Percentiles rank a stretch among this genome's conserved stretches.
Conservation (phyloP, 2,888 invertebrate species). For the Netelia virgata region DNA sequence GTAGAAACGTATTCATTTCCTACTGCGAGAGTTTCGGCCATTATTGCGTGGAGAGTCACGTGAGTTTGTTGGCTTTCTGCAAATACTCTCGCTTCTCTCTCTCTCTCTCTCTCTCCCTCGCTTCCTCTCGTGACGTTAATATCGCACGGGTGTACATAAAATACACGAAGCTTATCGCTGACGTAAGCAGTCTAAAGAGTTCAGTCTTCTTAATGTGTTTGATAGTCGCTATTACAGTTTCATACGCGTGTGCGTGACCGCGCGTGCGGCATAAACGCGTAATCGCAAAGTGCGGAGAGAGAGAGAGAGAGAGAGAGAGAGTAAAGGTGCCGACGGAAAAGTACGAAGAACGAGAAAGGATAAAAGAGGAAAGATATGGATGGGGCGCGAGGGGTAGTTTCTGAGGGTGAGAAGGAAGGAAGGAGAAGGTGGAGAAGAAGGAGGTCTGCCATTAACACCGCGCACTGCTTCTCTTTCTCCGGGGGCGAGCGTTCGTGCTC, state of each 20-base stretch:
- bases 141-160: slow-evolving; percentile 29
- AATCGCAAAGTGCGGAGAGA: slow-evolving; percentile 23
- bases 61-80: slow-evolving; percentile 56
- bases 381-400: slow-evolving; percentile 62
- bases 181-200: slow-evolving; percentile 1
- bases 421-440: too few relatives aligned
- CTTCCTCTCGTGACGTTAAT: neutral
- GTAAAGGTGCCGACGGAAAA: slow-evolving; percentile 43
- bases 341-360: slow-evolving; percentile 31
- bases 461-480: neutral
- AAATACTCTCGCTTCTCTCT: slow-evolving; percentile 21
- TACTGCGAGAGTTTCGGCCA: slow-evolving; percentile 31
- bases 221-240: neutral
- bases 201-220: slow-evolving; percentile 17
- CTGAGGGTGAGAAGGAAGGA: slow-evolving; percentile 68
- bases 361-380: slow-evolving; percentile 47
- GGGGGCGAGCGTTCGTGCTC: slow-evolving; percentile 37
- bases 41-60: slow-evolving; percentile 44
- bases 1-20: slow-evolving; percentile 44
- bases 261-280: slow-evolving; percentile 6
- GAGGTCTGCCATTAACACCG: slow-evolving; percentile 78
- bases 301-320: slow-evolving; percentile 31
- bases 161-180: slow-evolving; percentile 20
- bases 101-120: neutral
- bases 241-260: neutral